Evolutionary conservation across 2,113 vertebrate genomes (phyloP).

Genomic region (Ailurus styani): DNA sequence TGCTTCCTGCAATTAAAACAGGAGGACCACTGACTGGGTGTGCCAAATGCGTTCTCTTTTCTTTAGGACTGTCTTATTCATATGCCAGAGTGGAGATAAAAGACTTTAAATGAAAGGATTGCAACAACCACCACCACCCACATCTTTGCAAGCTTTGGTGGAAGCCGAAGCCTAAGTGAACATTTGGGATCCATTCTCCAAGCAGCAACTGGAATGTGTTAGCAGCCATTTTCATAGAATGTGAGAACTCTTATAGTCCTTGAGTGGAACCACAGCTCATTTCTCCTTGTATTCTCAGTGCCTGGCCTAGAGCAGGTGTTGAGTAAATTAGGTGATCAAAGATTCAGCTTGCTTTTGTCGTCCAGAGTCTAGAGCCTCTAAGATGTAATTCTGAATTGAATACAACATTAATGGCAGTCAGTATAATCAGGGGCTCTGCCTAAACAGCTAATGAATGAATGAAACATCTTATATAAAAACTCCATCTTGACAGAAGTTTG

Average conservation of each 20-base stretch:
- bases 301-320: not conserved
- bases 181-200: not conserved
- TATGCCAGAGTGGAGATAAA: not conserved
- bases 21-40: not conserved
- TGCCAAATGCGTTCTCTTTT: not conserved
- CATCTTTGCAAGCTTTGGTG: not conserved
- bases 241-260: not conserved
- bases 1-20: not conserved
- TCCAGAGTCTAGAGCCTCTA: not conserved
- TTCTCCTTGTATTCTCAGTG: not conserved
- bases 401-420: not conserved
- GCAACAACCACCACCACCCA: not conserved
- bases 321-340: not conserved
- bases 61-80: not conserved
- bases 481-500: not conserved
- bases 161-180: not conserved
- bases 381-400: not conserved
- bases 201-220: not conserved
- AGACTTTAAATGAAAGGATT: not conserved
- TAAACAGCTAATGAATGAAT: not conserved
- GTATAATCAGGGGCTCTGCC: not conserved
- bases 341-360: not conserved
- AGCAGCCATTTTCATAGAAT: not conserved
- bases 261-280: not conserved
- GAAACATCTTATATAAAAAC: not conserved